These are phyloP conservation scores for Himantopus leucocephalus DNA, from an alignment of 2,113 vertebrate genomes.

Conservation along the genomic window DNA sequence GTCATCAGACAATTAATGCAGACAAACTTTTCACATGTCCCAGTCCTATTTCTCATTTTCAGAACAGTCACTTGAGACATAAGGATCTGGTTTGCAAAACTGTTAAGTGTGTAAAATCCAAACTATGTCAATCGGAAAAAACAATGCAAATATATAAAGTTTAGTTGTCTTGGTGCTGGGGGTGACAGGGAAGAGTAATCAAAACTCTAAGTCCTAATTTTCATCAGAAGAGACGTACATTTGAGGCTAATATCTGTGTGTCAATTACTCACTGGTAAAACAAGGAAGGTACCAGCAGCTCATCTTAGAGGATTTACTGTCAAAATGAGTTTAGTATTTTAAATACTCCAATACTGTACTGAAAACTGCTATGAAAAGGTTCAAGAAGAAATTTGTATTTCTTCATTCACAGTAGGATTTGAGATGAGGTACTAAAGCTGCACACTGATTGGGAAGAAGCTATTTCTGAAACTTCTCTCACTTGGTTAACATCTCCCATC, in stretches of 20 bases:
- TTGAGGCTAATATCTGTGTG: background rate
- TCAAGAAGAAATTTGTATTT: background rate
- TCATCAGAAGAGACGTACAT: background rate
- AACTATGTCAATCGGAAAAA: background rate
- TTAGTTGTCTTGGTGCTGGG: background rate
- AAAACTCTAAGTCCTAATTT: background rate
- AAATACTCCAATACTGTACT: background rate
- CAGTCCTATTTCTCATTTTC: background rate
- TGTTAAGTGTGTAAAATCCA: background rate
- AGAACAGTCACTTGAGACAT: background rate
- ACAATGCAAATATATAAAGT: background rate
- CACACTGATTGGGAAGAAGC: background rate
- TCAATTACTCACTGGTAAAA: background rate
- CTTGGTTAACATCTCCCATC: background rate
- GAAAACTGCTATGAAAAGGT: background rate
- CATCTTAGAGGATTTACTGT: background rate
- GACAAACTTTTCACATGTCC: background rate
- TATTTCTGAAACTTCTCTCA: background rate
- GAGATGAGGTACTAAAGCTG: background rate
- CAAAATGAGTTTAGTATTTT: background rate
- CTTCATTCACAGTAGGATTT: background rate
- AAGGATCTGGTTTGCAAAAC: background rate
- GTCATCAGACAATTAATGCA: background rate
- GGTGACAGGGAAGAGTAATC: background rate
- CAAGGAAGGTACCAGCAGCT: background rate